Conservation (phyloP, 1,140 invertebrate species). For the Zaprionus ornatus region DNA sequence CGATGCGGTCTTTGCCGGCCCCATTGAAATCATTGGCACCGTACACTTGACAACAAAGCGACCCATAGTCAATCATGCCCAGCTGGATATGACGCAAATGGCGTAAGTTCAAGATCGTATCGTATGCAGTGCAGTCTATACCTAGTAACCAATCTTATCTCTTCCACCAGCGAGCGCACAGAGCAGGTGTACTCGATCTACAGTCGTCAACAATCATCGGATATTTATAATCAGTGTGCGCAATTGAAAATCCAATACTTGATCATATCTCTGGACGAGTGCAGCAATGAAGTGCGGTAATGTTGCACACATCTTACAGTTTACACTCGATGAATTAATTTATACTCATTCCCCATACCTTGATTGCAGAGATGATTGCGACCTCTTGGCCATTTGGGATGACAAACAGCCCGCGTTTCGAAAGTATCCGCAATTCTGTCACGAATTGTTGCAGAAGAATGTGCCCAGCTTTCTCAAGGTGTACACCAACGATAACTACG, state of each 20-base stretch:
- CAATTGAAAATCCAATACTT: constrained; percentile 82
- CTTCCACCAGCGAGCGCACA: constrained; percentile 68
- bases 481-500: constrained; percentile 76
- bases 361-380: constrained; percentile 71
- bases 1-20: constrained; percentile 81
- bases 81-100: constrained; percentile 79
- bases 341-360: not conserved
- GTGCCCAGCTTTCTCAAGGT: constrained; percentile 82
- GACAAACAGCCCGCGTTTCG: constrained; percentile 78
- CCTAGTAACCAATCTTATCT: constrained; percentile 11
- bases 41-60: constrained; percentile 77
- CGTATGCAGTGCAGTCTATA: not conserved
- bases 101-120: constrained; percentile 57
- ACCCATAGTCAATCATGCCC: constrained; percentile 81
- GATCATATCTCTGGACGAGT: constrained; percentile 77
- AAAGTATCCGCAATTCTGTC: constrained; percentile 81
- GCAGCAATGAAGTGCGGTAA: constrained; percentile 74
- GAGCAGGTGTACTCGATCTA: constrained; percentile 81
- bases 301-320: not conserved
- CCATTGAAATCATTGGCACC: constrained; percentile 79
- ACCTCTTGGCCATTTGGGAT: constrained; percentile 80
- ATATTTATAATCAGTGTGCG: constrained; percentile 81
- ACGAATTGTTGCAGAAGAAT: constrained; percentile 77
- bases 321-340: not conserved
- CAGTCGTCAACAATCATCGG: constrained; percentile 81